Evolutionary conservation across 2,797 vertebrate genomes (phyloP).

Genomic region (Balearica regulorum): DNA sequence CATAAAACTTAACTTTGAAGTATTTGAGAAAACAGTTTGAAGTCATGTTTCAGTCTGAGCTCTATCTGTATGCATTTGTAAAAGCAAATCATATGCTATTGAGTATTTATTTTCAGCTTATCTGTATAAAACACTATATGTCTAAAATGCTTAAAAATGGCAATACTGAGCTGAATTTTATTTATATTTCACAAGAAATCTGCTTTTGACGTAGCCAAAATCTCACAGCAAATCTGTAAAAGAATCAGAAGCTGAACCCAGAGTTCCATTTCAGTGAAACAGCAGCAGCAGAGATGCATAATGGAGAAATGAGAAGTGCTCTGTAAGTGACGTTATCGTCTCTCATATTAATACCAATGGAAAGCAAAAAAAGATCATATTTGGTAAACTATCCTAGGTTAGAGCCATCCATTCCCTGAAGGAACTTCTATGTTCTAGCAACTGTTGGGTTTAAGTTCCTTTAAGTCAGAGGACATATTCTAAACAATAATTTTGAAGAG

Average conservation of each 20-base stretch:
- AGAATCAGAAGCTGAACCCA: neutral
- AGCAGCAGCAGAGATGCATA: neutral
- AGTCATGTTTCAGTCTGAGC: neutral
- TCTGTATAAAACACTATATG: neutral
- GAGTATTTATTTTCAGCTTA: neutral
- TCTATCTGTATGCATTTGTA: neutral
- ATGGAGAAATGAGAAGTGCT: neutral
- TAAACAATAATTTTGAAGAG: neutral
- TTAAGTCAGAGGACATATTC: neutral
- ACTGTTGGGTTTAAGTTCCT: neutral
- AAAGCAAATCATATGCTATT: neutral
- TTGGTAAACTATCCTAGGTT: neutral
- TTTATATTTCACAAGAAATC: neutral
- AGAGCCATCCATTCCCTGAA: neutral
- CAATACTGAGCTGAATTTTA: neutral
- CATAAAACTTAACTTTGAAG: neutral
- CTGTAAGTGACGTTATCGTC: neutral
- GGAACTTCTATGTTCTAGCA: neutral
- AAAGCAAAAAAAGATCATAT: neutral
- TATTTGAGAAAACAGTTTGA: neutral
- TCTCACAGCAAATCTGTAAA: neutral
- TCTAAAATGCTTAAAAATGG: neutral
- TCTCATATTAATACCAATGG: neutral
- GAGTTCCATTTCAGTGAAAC: neutral
- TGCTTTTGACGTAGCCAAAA: neutral